phyloP scores from a whole-genome alignment of 2,797 vertebrate species.

The Esox lucius region DNA sequence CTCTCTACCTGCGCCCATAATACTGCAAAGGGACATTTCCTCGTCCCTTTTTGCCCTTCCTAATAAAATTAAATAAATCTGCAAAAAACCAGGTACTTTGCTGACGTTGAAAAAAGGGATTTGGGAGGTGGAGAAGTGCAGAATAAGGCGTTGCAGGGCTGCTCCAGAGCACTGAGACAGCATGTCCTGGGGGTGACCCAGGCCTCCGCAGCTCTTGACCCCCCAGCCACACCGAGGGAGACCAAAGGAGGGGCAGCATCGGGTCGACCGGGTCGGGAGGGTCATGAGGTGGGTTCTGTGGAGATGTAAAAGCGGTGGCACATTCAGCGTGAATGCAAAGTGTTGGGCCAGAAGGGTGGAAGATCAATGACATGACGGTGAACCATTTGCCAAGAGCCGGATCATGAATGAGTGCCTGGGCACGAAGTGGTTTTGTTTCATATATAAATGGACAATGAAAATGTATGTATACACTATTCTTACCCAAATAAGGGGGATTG shows the following conservation, averaged over 20 bases:
- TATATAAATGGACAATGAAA: too few species aligned
- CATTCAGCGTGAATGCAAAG: constrained; percentile 3
- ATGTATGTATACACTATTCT: too few species aligned
- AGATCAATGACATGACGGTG: constrained; percentile 1
- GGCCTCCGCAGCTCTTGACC: not conserved
- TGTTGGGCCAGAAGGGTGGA: not conserved
- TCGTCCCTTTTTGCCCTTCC: not conserved
- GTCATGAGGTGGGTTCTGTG: not conserved
- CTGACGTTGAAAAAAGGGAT: constrained; percentile 1
- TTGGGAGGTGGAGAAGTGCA: constrained; percentile 12
- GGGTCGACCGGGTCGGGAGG: not conserved
- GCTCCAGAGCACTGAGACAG: constrained; percentile 7
- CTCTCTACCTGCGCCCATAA: not conserved
- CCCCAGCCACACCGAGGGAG: not conserved
- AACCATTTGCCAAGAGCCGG: constrained; percentile 9
- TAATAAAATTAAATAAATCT: not conserved
- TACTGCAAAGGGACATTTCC: not conserved
- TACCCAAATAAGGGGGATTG: too few species aligned
- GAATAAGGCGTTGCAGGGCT: constrained; percentile 11
- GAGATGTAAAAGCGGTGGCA: not conserved
- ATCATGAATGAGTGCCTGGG: not conserved
- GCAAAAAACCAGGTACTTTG: not conserved
- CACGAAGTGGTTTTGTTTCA: not conserved
- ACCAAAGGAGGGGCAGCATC: not conserved
- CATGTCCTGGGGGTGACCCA: constrained; percentile 14